A percentile compares a stretch with the other conserved stretches of the same genome.
Conservation (phyloP, 2,888 invertebrate genomes). For the Parnassius apollo region DNA sequence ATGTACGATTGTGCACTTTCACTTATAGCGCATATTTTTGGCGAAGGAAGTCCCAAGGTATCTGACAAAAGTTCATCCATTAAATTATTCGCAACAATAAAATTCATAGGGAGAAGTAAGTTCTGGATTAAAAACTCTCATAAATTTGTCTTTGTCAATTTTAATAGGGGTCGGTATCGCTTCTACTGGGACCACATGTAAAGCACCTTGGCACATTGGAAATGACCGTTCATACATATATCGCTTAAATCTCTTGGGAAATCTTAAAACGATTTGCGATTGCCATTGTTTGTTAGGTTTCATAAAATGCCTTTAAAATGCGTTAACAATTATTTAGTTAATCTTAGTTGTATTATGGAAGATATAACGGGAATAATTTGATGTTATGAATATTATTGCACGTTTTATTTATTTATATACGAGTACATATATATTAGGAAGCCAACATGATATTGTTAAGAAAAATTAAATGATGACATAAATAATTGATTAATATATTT, state of each 20-base stretch:
- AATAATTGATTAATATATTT: no score
- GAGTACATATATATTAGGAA: no score
- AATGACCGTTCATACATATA: constrained; percentile 60
- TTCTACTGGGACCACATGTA: constrained; percentile 49
- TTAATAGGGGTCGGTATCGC: constrained; percentile 49
- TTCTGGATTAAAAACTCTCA: constrained; percentile 50
- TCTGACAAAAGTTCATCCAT: constrained; percentile 12
- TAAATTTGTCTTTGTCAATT: constrained; percentile 59
- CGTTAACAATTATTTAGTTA: no score
- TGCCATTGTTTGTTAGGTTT: constrained; percentile 38
- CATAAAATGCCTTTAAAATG: no score
- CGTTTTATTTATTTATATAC: no score
- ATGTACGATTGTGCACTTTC: no score
- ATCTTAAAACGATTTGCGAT: constrained; percentile 60
- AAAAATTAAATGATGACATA: no score
- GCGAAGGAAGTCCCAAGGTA: background rate
- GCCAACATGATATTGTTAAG: no score
- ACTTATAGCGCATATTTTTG: background rate
- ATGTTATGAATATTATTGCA: no score
- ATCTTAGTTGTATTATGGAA: no score
- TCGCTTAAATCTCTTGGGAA: constrained; percentile 54
- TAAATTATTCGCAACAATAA: constrained; percentile 18
- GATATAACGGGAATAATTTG: no score
- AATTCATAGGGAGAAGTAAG: constrained; percentile 36
- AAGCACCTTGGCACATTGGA: constrained; percentile 51